These are phyloP conservation scores for Drosophila saltans DNA, from an alignment of 1,140 invertebrate species.

Conservation along the genomic window DNA sequence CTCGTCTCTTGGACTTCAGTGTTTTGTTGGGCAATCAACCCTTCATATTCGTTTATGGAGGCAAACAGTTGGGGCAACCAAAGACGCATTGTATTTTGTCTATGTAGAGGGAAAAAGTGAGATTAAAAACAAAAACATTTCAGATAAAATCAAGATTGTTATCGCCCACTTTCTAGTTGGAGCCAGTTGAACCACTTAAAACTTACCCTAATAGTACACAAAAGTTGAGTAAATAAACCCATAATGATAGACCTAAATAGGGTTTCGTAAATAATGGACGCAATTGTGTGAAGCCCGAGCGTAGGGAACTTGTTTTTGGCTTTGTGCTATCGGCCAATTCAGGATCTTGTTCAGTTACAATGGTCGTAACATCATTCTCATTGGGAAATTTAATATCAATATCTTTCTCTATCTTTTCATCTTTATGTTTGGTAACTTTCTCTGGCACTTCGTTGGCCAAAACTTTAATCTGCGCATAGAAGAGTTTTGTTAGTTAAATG, in stretches of 20 bases:
- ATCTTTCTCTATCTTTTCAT: not conserved
- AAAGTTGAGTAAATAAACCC: conserved; percentile 72
- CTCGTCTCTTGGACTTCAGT: conserved; percentile 26
- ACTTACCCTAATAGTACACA: conserved; percentile 70
- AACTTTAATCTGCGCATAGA: conserved; percentile 44
- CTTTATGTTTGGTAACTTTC: conserved; percentile 18
- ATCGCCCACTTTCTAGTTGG: not conserved
- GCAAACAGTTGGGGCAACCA: conserved; percentile 86
- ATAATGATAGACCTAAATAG: conserved; percentile 62
- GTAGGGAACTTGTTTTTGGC: conserved; percentile 27
- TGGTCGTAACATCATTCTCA: not conserved
- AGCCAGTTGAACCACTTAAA: not conserved
- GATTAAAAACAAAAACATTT: not conserved
- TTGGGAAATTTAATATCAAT: conserved; percentile 12
- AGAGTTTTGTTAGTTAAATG: no score
- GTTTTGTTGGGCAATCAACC: conserved; percentile 10
- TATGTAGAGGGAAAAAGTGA: not conserved
- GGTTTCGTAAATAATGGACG: conserved; percentile 68
- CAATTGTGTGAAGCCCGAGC: conserved; percentile 52
- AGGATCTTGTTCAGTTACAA: conserved; percentile 14
- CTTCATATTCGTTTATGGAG: conserved; percentile 82
- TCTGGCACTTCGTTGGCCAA: conserved; percentile 59
- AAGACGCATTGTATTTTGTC: conserved; percentile 72
- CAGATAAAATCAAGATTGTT: not conserved
- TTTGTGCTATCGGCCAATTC: conserved; percentile 19